phyloP scores from a whole-genome alignment of 2,113 vertebrate genomes.

The Cyanoliseus patagonus region DNA sequence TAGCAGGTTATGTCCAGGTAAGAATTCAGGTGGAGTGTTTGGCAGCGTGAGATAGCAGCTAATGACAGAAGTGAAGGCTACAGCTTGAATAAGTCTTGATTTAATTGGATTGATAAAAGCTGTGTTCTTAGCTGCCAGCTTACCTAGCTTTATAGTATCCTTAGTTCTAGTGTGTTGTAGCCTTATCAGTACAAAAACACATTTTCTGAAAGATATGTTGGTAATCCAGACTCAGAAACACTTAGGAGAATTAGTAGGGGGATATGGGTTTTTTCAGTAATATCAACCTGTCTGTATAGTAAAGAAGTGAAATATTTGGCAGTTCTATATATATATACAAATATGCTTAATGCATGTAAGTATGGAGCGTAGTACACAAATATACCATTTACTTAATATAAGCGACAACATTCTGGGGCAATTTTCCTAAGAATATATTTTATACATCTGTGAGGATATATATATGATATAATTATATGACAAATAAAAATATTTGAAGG shows the following conservation, averaged over 20 bases:
- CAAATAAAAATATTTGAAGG: slow-evolving; percentile 76
- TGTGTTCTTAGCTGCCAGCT: background rate
- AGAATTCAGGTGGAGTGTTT: background rate
- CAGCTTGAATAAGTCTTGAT: background rate
- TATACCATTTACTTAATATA: slow-evolving; percentile 62
- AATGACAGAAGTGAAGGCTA: background rate
- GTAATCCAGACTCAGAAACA: background rate
- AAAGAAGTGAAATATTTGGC: slow-evolving; percentile 59
- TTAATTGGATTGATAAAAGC: slow-evolving; percentile 23
- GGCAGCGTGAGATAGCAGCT: background rate
- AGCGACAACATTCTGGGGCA: slow-evolving; percentile 71
- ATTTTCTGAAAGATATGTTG: slow-evolving; percentile 5
- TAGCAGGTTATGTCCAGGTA: background rate
- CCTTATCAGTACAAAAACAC: background rate
- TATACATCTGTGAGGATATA: slow-evolving; percentile 69
- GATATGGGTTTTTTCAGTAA: background rate
- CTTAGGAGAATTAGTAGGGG: background rate
- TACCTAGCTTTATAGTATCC: background rate
- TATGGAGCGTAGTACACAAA: slow-evolving; percentile 43
- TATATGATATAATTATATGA: slow-evolving; percentile 66
- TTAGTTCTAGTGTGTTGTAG: background rate
- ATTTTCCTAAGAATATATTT: slow-evolving; percentile 71
- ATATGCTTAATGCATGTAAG: slow-evolving; percentile 45
- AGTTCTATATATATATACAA: slow-evolving; percentile 50
- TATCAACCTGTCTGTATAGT: slow-evolving; percentile 40